Base-by-base conservation (phyloP, 2,113 vertebrate genomes). In the Boulengeromyrus knoepffleri region DNA sequence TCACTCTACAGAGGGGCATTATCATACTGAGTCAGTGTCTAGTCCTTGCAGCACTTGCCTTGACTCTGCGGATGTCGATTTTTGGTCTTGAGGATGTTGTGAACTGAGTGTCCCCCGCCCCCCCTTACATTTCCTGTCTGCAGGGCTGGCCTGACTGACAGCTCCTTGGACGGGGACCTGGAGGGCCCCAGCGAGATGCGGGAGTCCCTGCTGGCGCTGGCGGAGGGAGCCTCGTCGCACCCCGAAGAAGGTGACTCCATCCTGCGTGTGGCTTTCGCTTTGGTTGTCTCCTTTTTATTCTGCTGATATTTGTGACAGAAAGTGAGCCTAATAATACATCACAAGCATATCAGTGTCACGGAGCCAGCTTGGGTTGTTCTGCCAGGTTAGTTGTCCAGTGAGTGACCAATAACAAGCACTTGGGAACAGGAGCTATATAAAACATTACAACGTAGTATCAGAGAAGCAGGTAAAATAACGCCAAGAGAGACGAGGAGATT, bases 191-290 rank as follows among this genome's bases (percentile, higher is more conserved):
- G 94, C 58, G 97, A 97, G 92, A 77, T 94, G 27, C 96, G 95
- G 62, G 97, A 97, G 83, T 94, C 97, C 90, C 95, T 96, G 92
- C 94, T 94, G 12, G 7, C 93, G 36, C 88, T 96, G 31, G 90
- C 96, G n/a, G 97, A 98, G 83, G 96, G 94, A 24, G 85, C 94
- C 0, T 95, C 95, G 88, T 94, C 95, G 24, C 96, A 90, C 52
- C 92, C 94, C 1, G 96, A 97, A 45, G 97, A 98, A 96, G 98
- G 98, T 98, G 92, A 83, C 70, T 12, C 52, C 47, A 10, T 9
- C 87, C 52, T 2, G 50, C 50, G 13, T 77, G 70, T 7, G 4
- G 36, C 0, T 19, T 13, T 42, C 31, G 1, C 36, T 31, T 15
- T 80, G 36, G 2, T 42, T 39, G 1, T 6, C 36, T 19, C 36